Base-by-base conservation (phyloP, 2,888 invertebrate genomes). In the Drosophila tanythrix region DNA sequence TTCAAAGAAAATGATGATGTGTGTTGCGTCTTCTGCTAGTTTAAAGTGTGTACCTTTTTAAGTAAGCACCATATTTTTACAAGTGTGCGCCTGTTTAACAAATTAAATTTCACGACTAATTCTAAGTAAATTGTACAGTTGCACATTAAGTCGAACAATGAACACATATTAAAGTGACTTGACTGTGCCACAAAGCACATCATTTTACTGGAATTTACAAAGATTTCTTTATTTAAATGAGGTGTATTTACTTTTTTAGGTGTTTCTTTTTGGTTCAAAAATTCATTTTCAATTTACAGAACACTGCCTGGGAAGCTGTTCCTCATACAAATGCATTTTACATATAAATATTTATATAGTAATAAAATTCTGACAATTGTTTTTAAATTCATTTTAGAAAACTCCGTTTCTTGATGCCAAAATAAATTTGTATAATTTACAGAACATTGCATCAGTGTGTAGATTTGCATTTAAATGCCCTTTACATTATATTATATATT, bases 31-130 rank as follows among this genome's bases (percentile, higher is more conserved):
- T 87, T 85, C 66, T 76, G 68, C 72, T 87, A 87, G 88, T 84
- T 85, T 87, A 87, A 82, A 84, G 79, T 76, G 82, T 77, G 89
- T 87, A 85, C 85, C 89, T 85, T 81, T 89, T 87, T 89, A 85
- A 46, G 82, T 74, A 84, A 79, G 70, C 81, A 79, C 69, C 65
- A 57, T 83, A 79, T 75, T 77, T 83, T 70, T 79, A 83, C 72
- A 74, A 71, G 52, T 87, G 89, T 89, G 82, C 88, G 79, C 80
- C 75, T 82, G 74, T 84, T 83, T 87, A 73, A 46, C 46, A 46
- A 88, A 76, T 79, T 77, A 76, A 86, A 72, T 76, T 79, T 64
- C 88, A 72, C 74, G 67, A 64, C 74, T 79, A 81, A 63, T 71
- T 86, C 76, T 86, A 83, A 83, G 84, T 65, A 79, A 75, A 78